These are phyloP conservation scores for Episyrphus balteatus DNA, from an alignment of 1,140 invertebrate genomes.

Conservation along the genomic window DNA sequence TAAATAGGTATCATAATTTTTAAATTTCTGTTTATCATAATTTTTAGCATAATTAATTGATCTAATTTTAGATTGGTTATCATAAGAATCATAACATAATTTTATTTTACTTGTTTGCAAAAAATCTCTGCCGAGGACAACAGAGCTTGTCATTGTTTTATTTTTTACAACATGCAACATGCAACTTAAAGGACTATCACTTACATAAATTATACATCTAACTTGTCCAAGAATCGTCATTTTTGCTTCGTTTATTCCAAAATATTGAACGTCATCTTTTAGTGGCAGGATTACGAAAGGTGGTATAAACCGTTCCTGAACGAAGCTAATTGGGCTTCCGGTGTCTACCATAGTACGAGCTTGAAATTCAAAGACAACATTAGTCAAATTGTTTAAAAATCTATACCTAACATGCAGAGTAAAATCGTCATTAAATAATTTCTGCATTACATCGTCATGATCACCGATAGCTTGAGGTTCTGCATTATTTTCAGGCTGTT, in stretches of 20 bases:
- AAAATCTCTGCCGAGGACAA: slow-evolving; percentile 11
- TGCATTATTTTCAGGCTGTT: too few species aligned
- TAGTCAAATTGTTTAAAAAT: too few species aligned
- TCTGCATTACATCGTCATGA: too few species aligned
- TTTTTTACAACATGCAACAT: slow-evolving; percentile 8
- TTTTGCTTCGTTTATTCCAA: slow-evolving; percentile 5
- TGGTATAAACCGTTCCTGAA: background rate
- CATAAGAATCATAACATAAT: background rate
- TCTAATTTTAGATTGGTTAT: background rate
- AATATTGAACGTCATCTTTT: background rate
- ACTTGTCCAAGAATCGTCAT: slow-evolving; percentile 5
- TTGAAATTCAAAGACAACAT: too few species aligned
- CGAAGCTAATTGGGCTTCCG: slow-evolving; percentile 6
- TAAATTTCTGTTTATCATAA: background rate
- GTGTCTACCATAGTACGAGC: too few species aligned
- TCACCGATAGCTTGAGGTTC: too few species aligned
- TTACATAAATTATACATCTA: background rate
- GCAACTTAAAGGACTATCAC: background rate
- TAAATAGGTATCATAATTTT: background rate
- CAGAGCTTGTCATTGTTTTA: slow-evolving; percentile 5
- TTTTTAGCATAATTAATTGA: background rate
- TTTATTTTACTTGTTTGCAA: background rate
- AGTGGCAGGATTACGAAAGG: background rate
- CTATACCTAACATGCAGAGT: too few species aligned
- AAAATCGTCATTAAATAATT: too few species aligned